Evolutionary conservation across 2,113 vertebrate species (phyloP).

Genomic region (Bambusicola thoracicus): DNA sequence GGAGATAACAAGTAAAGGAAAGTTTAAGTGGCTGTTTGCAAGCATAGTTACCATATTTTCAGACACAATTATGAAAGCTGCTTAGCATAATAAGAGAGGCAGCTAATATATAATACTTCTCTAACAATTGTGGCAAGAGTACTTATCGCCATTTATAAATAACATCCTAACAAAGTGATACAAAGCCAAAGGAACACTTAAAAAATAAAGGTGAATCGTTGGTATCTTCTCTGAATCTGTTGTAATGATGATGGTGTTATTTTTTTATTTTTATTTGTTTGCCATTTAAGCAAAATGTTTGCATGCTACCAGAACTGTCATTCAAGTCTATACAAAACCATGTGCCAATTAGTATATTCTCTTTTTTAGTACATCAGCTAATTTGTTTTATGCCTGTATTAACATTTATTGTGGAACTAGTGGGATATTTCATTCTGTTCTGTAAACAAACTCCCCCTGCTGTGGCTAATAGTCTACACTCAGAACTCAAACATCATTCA

Average conservation of each 20-base stretch:
- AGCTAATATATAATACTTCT: neutral
- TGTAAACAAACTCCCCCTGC: neutral
- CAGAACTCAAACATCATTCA: neutral
- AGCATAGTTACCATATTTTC: neutral
- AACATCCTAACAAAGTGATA: neutral
- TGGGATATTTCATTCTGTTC: neutral
- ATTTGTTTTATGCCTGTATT: neutral
- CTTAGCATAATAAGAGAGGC: neutral
- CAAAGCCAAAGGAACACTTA: neutral
- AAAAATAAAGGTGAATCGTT: neutral
- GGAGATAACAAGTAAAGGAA: neutral
- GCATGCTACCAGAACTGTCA: neutral
- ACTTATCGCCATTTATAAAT: neutral
- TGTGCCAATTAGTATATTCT: neutral
- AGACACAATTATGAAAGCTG: neutral
- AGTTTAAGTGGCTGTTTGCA: neutral
- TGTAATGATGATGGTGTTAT: neutral
- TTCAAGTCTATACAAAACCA: neutral
- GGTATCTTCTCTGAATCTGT: neutral
- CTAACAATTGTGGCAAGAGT: neutral
- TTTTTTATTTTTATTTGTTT: accelerated
- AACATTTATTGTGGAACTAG: neutral
- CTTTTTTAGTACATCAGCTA: neutral
- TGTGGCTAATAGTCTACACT: neutral
- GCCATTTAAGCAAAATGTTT: neutral